These are phyloP conservation scores for Danaus melanippus DNA, from an alignment of 1,140 invertebrate genomes.

Conservation along the genomic window DNA sequence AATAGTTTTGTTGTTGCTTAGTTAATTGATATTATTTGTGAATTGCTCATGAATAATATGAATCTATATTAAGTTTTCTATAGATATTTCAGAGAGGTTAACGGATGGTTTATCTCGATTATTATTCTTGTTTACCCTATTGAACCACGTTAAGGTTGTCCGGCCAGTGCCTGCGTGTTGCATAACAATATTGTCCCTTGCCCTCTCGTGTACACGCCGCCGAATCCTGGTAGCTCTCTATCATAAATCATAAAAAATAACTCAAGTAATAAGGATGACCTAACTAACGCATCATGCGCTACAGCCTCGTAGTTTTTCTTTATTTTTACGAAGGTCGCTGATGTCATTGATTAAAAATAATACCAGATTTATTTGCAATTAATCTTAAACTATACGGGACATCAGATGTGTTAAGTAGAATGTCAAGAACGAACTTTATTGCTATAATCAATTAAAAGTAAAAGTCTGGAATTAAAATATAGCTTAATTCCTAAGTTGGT, in stretches of 20 bases:
- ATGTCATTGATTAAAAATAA: conserved; percentile 29
- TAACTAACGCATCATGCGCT: conserved; percentile 22
- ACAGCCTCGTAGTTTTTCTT: conserved; percentile 27
- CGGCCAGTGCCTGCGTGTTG: conserved; percentile 44
- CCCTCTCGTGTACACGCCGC: conserved; percentile 22
- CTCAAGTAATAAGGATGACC: conserved; percentile 24
- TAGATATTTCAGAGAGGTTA: conserved; percentile 19
- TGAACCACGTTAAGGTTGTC: conserved; percentile 52
- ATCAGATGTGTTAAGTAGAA: too few species aligned
- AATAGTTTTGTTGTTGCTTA: too few species aligned
- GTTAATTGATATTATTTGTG: too few species aligned
- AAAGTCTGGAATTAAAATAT: too few species aligned
- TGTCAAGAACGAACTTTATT: too few species aligned
- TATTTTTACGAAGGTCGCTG: conserved; percentile 33
- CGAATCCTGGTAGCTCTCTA: conserved; percentile 30
- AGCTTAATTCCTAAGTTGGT: too few species aligned
- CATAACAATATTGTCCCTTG: conserved; percentile 39
- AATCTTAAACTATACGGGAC: too few species aligned
- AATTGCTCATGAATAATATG: too few species aligned
- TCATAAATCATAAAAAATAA: conserved; percentile 26
- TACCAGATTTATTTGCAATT: too few species aligned
- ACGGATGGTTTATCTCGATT: conserved; percentile 43
- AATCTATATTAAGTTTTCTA: too few species aligned
- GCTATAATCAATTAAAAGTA: too few species aligned
- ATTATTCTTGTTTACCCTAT: conserved; percentile 52